These are phyloP conservation scores for Margarornis squamiger DNA, from an alignment of 2,797 vertebrate species.

Conservation along the genomic window DNA sequence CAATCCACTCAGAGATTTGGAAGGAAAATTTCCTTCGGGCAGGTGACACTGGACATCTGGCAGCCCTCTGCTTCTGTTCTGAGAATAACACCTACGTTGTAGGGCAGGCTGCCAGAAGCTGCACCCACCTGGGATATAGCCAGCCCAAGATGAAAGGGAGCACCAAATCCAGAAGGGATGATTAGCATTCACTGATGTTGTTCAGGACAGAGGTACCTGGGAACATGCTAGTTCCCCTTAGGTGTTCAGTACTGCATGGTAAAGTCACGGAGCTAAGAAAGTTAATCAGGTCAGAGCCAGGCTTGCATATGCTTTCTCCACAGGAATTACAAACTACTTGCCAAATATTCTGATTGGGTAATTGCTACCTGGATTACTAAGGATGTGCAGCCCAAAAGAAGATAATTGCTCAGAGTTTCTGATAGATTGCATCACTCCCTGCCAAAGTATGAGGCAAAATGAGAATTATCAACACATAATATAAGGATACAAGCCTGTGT, in stretches of 20 bases:
- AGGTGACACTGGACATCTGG: slow-evolving; percentile 34
- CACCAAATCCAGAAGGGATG: slow-evolving; percentile 37
- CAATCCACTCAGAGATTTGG: neutral
- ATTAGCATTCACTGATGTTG: slow-evolving; percentile 33
- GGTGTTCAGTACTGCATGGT: neutral
- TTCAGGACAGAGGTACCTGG: slow-evolving; percentile 27
- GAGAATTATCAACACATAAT: neutral
- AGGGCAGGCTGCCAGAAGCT: slow-evolving; percentile 25
- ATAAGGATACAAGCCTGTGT: neutral
- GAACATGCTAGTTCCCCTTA: neutral
- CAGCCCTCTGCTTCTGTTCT: slow-evolving; percentile 6
- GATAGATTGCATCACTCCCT: slow-evolving; percentile 19
- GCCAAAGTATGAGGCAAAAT: neutral
- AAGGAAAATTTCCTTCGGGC: slow-evolving; percentile 26
- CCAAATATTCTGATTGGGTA: slow-evolving; percentile 70
- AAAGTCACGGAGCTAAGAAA: slow-evolving; percentile 34
- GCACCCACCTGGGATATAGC: slow-evolving; percentile 37
- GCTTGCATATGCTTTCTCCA: slow-evolving; percentile 55
- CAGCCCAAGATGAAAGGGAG: slow-evolving; percentile 20
- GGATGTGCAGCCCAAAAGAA: slow-evolving; percentile 48
- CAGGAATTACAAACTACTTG: slow-evolving; percentile 37
- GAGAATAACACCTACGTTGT: neutral
- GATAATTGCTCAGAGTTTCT: slow-evolving; percentile 43
- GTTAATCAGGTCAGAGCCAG: slow-evolving; percentile 55
- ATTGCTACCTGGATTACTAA: slow-evolving; percentile 70